These are phyloP conservation scores for Euphonia xanthogaster DNA, from an alignment of 2,797 vertebrate species.

Conservation along the genomic window DNA sequence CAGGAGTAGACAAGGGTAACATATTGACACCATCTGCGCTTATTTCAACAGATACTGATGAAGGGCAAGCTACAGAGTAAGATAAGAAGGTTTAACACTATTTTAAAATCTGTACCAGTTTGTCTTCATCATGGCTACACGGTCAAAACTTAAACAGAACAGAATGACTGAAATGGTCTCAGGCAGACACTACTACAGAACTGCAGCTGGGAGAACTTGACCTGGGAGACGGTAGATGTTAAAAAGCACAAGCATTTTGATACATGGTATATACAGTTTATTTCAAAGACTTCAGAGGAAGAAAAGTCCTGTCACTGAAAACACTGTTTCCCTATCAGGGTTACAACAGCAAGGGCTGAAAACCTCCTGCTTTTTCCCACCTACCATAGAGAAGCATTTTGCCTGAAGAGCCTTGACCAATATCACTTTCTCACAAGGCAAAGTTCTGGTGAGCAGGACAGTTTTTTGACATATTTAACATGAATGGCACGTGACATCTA, in stretches of 20 bases:
- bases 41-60: conserved; percentile 98
- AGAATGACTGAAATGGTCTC: not conserved
- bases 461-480: not conserved
- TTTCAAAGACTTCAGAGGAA: not conserved
- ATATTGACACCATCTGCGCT: conserved; percentile 97
- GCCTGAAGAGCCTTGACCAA: not conserved
- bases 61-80: conserved; percentile 87
- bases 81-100: conserved; percentile 14
- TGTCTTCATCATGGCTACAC: not conserved
- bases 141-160: not conserved
- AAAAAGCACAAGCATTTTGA: not conserved
- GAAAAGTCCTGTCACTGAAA: not conserved
- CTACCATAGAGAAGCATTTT: not conserved
- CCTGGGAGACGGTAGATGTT: fast-evolving
- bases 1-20: conserved; percentile 94
- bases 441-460: not conserved
- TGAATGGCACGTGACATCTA: not conserved
- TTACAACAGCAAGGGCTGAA: not conserved
- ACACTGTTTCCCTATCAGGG: not conserved
- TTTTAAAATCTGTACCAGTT: not conserved
- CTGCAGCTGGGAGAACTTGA: not conserved
- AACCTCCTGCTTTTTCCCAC: not conserved
- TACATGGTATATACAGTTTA: not conserved
- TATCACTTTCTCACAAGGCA: not conserved
- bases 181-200: not conserved